Base-by-base conservation (phyloP, 2,113 vertebrate genomes). In the Rhinolophus sinicus region DNA sequence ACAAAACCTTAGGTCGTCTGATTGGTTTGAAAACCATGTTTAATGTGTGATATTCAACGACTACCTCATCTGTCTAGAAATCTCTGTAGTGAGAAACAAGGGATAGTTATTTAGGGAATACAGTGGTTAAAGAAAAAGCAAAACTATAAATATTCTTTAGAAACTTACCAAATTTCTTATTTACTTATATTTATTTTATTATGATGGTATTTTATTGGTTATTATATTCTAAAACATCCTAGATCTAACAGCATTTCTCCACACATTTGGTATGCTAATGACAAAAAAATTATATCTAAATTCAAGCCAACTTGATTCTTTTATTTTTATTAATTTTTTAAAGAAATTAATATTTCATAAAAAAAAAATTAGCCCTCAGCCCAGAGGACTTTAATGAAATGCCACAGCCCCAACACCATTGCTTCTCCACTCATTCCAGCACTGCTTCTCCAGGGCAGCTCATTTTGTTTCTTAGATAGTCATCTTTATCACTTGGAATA, bases 21-120 rank as follows among this genome's bases (percentile, higher is more conserved):
- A 62, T 33, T 56, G 40, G 44, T 54, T 95, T 91, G 73, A 72
- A 78, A 93, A 89, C 72, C 19, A 58, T 44, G 33, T 77, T 69
- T 81, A 85, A 56, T 90, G n/a, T 47, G 11, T 92, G 60, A 52
- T 67, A 69, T 54, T 86, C 50, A 54, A 47, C 84, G 65, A 80
- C 30, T 96, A 19, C 11, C 10, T 93, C 30, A 60, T 80, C 38
- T 95, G 14, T 77, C 60, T 80, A 70, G 58, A 75, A 95, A 82
- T 77, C 62, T 82, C 60, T 88, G 47, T 50, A 77, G 8, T 95
- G 69, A 95, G 52, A 91, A 95, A 85, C 13, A 81, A 80, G 33
- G 44, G 47, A 58, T 52, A 91, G 81, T 81, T 82, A 24, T 18
- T 93, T 76, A 58, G 54, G 33, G 10, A 40, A 52, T 26, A 78